Conservation (phyloP, 2,113 vertebrate genomes). For the Chascanopsetta lugubris region DNA sequence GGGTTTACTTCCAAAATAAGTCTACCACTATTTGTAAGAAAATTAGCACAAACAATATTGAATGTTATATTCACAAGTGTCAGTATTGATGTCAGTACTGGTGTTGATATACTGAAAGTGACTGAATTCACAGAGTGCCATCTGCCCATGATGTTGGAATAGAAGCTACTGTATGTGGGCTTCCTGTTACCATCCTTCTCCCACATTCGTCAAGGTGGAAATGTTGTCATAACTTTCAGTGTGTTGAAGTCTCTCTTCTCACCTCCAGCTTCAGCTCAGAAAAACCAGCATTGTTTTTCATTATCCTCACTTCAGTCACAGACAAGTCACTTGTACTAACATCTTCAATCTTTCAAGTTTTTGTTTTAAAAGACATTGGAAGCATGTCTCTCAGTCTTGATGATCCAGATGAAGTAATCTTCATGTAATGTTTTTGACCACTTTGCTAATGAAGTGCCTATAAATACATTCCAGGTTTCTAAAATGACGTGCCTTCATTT, state of each 20-base stretch:
- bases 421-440: conserved; percentile 48
- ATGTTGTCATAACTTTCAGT: not conserved
- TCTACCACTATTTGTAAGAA: not conserved
- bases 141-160: not conserved
- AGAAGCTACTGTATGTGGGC: not conserved
- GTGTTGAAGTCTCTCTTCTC: not conserved
- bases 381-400: conserved; percentile 22
- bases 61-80: not conserved
- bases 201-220: not conserved
- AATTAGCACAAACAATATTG: not conserved
- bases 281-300: not conserved
- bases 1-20: not conserved
- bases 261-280: not conserved
- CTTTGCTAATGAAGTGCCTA: conserved; percentile 81
- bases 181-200: not conserved
- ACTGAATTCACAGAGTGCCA: not conserved
- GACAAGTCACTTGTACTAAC: not conserved
- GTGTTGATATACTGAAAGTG: not conserved
- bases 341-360: conserved; percentile 12
- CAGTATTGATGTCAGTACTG: too few relatives aligned
- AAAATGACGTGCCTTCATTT: conserved; percentile 66
- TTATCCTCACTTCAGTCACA: too few relatives aligned
- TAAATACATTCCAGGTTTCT: conserved; percentile 89
- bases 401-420: conserved; percentile 25
- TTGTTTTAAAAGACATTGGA: conserved; percentile 18